Evolutionary conservation across 2,888 invertebrate species (phyloP).

Genomic region (Polyploca ridens): DNA sequence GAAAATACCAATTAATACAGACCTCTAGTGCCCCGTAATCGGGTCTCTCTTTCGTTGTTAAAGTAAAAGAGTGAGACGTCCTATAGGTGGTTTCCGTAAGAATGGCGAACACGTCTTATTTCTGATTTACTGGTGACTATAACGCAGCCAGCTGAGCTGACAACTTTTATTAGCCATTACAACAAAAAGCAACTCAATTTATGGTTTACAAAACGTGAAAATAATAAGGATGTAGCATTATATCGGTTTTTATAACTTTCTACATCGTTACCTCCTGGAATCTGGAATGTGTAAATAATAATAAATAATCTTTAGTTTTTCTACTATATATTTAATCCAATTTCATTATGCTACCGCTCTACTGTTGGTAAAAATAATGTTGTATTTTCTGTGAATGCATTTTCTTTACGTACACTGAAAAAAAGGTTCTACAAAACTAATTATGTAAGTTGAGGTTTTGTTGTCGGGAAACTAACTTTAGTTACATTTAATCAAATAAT

Average conservation of each 20-base stretch:
- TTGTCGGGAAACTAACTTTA: too few species aligned
- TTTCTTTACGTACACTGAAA: background rate
- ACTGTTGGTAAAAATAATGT: too few species aligned
- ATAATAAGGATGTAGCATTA: slow-evolving; percentile 21
- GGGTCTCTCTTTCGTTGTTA: slow-evolving; percentile 28
- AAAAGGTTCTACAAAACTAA: too few species aligned
- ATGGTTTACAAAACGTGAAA: slow-evolving; percentile 33
- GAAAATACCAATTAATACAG: slow-evolving; percentile 34
- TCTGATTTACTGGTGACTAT: slow-evolving; percentile 54
- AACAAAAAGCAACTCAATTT: slow-evolving; percentile 38
- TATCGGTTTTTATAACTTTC: background rate
- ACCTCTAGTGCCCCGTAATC: slow-evolving; percentile 26
- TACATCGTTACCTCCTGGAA: background rate
- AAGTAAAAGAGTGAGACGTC: slow-evolving; percentile 28
- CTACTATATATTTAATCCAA: too few species aligned
- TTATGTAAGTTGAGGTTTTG: too few species aligned
- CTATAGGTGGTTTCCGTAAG: slow-evolving; percentile 31
- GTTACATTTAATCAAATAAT: too few species aligned
- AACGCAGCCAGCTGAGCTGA: slow-evolving; percentile 53
- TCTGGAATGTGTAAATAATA: too few species aligned
- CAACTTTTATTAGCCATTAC: slow-evolving; percentile 52
- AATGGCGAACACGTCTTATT: slow-evolving; percentile 35
- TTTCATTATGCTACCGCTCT: too few species aligned
- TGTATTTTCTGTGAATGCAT: background rate
- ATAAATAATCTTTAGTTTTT: too few species aligned